phyloP scores from a whole-genome alignment of 2,113 vertebrate genomes.

The Phocoena phocoena region DNA sequence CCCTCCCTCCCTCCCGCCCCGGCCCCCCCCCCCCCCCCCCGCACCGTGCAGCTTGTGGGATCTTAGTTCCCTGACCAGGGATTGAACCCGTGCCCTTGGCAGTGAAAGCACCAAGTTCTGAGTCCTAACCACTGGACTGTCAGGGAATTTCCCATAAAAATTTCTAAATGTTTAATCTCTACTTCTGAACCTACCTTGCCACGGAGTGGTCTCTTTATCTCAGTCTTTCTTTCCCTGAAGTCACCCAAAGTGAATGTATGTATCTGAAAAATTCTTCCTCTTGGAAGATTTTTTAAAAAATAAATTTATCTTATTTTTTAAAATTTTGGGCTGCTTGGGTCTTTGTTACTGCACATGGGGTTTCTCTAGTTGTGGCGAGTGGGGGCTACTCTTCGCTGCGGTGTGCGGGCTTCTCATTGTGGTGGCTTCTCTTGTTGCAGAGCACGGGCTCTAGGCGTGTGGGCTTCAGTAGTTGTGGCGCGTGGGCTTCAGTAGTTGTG shows the following conservation, averaged over 20 bases:
- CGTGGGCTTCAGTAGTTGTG: too few species aligned
- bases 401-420: too few species aligned
- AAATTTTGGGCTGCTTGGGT: too few species aligned
- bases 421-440: too few species aligned
- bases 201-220: neutral
- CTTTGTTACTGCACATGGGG: too few species aligned
- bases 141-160: neutral
- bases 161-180: neutral
- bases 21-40: rapidly evolving
- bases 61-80: neutral
- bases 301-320: too few species aligned
- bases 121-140: neutral
- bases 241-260: neutral
- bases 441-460: too few species aligned
- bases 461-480: too few species aligned
- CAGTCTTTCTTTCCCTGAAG: neutral
- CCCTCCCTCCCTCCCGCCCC: rapidly evolving
- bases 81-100: neutral
- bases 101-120: neutral
- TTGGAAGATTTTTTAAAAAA: neutral
- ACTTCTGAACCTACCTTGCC: neutral
- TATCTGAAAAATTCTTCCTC: neutral
- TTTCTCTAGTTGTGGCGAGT: too few species aligned
- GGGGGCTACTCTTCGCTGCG: too few species aligned
- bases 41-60: neutral